A percentile compares a stretch with the other conserved stretches of the same genome.
Evolutionary conservation across 2,888 invertebrate species (phyloP).

Genomic region (Bibio marci): DNA sequence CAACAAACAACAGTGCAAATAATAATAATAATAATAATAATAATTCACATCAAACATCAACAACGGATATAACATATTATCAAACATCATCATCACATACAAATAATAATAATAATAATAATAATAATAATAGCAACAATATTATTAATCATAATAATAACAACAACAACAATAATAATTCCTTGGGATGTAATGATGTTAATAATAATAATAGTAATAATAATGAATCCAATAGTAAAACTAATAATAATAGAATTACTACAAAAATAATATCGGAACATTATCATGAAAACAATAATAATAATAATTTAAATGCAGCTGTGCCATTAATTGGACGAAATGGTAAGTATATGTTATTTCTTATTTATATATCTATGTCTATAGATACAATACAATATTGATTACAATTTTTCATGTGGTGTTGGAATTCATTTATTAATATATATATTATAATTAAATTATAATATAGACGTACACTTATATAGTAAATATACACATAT

Average conservation of each 20-base stretch:
- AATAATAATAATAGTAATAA: no score
- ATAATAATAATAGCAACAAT: background rate
- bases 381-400: background rate
- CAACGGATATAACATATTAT: conserved; percentile 8
- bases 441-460: no score
- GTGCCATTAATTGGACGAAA: conserved; percentile 14
- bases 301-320: background rate
- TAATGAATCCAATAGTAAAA: no score
- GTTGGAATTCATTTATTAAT: no score
- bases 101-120: background rate
- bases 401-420: background rate
- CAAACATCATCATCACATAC: background rate
- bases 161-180: background rate
- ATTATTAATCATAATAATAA: background rate
- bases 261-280: conserved; percentile 1
- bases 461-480: background rate
- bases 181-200: no score
- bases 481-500: background rate
- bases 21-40: conserved; percentile 8
- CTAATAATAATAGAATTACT: background rate
- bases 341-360: conserved; percentile 11
- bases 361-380: background rate
- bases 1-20: conserved; percentile 14
- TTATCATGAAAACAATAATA: conserved; percentile 8
- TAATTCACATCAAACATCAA: background rate